Evolutionary conservation across 2,888 invertebrate genomes (phyloP).

Genomic region (Cynaeus angustus): DNA sequence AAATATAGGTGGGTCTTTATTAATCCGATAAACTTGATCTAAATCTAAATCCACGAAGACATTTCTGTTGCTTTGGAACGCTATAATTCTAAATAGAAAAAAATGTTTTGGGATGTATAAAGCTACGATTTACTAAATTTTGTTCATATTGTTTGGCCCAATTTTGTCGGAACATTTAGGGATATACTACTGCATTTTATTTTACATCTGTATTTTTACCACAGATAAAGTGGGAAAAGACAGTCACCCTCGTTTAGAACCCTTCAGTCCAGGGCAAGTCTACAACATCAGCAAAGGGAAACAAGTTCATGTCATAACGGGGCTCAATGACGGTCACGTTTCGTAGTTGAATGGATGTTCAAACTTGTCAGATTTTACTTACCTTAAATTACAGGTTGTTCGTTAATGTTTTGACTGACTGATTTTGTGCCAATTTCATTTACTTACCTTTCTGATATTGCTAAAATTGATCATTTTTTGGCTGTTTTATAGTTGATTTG

Average conservation of each 20-base stretch:
- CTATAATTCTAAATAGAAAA: too few species aligned
- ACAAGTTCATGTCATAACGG: slow-evolving; percentile 89
- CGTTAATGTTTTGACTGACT: slow-evolving; percentile 57
- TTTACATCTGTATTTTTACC: too few species aligned
- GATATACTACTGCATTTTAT: too few species aligned
- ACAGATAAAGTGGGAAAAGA: slow-evolving; percentile 72
- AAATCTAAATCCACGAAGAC: too few species aligned
- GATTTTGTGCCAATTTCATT: slow-evolving; percentile 60
- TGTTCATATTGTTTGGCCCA: too few species aligned
- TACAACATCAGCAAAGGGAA: slow-evolving; percentile 94
- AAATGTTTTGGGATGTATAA: too few species aligned
- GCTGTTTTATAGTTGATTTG: too few species aligned
- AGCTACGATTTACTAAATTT: too few species aligned
- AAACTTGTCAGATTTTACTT: slow-evolving; percentile 10
- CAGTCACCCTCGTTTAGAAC: slow-evolving; percentile 86
- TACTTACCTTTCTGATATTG: slow-evolving; percentile 48
- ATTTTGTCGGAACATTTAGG: too few species aligned
- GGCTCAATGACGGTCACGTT: slow-evolving; percentile 59
- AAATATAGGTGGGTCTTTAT: too few species aligned
- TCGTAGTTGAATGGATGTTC: slow-evolving; percentile 26
- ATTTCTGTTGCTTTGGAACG: too few species aligned
- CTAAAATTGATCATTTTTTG: background rate
- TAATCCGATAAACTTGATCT: too few species aligned
- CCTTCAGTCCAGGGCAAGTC: slow-evolving; percentile 93
- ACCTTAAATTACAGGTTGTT: slow-evolving; percentile 11